Conservation (phyloP, 2,888 invertebrate species). For the Metopia argyrocephala region DNA sequence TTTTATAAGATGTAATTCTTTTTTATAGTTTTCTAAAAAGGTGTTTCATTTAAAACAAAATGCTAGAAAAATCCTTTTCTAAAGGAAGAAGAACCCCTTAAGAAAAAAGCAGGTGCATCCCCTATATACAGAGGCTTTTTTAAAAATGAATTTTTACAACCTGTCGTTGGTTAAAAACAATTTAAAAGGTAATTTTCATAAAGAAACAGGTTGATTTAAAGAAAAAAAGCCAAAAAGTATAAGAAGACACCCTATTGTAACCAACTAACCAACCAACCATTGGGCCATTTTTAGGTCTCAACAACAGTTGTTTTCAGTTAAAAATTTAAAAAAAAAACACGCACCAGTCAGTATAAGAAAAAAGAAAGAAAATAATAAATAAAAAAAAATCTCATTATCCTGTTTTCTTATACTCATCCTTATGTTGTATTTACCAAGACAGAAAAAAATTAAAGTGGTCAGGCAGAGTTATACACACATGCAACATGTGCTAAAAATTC, state of each 20-base stretch:
- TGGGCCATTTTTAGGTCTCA: no score
- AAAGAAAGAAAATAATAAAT: conserved; percentile 11
- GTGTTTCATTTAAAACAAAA: background rate
- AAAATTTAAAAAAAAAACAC: background rate
- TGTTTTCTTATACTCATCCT: conserved; percentile 55
- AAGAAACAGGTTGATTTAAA: background rate
- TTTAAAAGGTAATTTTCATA: background rate
- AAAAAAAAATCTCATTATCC: conserved; percentile 61
- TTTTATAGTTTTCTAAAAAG: no score
- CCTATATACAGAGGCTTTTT: background rate
- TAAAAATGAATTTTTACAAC: background rate
- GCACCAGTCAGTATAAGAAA: background rate
- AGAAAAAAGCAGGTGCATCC: background rate
- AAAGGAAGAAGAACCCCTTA: background rate
- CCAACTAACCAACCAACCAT: background rate
- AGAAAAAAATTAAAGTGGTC: background rate
- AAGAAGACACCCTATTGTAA: background rate
- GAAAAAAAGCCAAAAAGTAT: background rate
- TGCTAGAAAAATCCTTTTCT: background rate
- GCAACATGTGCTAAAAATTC: conserved; percentile 64
- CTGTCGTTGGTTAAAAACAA: background rate
- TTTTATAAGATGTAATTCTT: no score
- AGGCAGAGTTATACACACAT: background rate
- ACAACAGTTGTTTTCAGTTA: background rate
- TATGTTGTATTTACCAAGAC: conserved; percentile 8